Evolutionary conservation across 2,113 vertebrate species (phyloP), one percentile per base, ranked within the genome.

Genomic region (Salvelinus fontinalis): DNA sequence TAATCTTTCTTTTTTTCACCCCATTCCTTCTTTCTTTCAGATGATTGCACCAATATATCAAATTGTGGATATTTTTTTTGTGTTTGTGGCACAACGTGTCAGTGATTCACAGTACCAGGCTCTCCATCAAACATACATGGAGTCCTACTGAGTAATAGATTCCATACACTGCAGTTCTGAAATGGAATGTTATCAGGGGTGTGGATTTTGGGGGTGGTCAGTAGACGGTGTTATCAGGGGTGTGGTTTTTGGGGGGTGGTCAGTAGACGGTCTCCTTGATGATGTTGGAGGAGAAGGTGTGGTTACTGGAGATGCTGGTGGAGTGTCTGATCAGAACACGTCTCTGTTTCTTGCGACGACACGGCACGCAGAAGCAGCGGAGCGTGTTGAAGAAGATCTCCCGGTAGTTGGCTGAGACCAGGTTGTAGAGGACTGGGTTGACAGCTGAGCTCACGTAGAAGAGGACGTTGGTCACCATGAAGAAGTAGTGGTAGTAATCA

Each of bases 401-500:
- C 67, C 97, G 95, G 93, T 98, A 99, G 87, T 93, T 97, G 77
- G 97, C 94, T 0, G 97, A 99, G 71, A 99, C 97, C 67, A 99
- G 91, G 92, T 99, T 99, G 94, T 99, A 99, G 66, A 99, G 94
- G 81, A 99, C 76, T 1, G 98, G 98, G 86, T 99, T 99, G 92
- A 98, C 86, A 18, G 96, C 93, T 0, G 98, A 99, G 87, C 98
- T 97, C 76, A 98, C 93, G 18, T 99, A 99, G 92, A 97, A 99
- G 71, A 99, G 95, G 44, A 95, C 90, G 0, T 99, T 99, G 79
- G 97, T 99, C 91, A 97, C 81, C 97, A 99, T 97, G 94, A 97
- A 99, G 95, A 99, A 98, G 74, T 99, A 99, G 90, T 99, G 98
- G 87, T 99, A 99, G 94, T 97, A 97, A 90, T 98, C 95, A 4